A percentile compares a stretch with the other conserved stretches of the same genome.
Conservation (phyloP, 1,140 invertebrate species). For the Pseudomyrmex sp. region DNA sequence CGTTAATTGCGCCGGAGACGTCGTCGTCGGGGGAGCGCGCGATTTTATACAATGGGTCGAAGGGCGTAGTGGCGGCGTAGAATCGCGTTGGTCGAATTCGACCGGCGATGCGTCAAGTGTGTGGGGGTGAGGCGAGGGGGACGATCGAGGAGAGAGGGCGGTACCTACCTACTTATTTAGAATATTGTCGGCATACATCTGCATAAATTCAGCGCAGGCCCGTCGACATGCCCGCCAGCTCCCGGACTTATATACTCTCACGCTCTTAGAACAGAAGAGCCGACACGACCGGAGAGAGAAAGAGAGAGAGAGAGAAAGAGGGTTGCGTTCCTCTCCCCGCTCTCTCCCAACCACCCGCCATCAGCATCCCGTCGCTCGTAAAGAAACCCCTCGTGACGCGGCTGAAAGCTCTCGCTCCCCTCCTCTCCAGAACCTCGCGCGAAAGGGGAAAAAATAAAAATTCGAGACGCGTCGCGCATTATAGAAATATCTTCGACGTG, state of each 20-base stretch:
- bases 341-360: background rate
- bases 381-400: slow-evolving; percentile 60
- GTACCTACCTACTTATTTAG: slow-evolving; percentile 84
- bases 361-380: slow-evolving; percentile 52
- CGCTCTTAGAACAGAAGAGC: slow-evolving; percentile 64
- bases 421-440: too few relatives aligned
- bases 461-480: slow-evolving; percentile 24
- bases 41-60: slow-evolving; percentile 40
- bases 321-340: background rate
- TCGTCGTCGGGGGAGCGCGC: background rate
- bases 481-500: slow-evolving; percentile 32
- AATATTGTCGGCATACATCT: slow-evolving; percentile 85
- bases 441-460: slow-evolving; percentile 8
- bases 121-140: background rate
- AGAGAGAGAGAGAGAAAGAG: slow-evolving; percentile 63
- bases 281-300: slow-evolving; percentile 71
- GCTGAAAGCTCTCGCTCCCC: slow-evolving; percentile 26
- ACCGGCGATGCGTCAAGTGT: slow-evolving; percentile 3
- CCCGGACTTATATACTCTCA: slow-evolving; percentile 72
- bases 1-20: slow-evolving; percentile 49
- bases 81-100: slow-evolving; percentile 47
- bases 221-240: slow-evolving; percentile 72
- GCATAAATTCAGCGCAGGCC: slow-evolving; percentile 85
- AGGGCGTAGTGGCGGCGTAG: background rate
- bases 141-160: slow-evolving; percentile 28